Evolutionary conservation across 2,888 invertebrate genomes (phyloP), one percentile per base, ranked within the genome.

Genomic region (Sesamia inferens): DNA sequence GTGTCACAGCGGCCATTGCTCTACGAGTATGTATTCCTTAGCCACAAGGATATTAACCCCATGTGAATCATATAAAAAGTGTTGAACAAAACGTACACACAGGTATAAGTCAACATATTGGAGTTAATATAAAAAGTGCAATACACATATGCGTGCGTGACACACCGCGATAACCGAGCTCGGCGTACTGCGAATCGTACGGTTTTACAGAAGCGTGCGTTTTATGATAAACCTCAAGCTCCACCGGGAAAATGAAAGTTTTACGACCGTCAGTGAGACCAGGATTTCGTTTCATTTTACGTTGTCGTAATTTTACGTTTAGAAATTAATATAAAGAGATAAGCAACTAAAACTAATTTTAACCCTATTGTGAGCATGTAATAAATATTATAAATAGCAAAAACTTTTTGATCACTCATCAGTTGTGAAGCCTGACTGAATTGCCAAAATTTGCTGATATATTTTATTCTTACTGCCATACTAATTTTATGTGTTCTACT

Each of bases 191-290:
- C 62, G 24, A 75, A 67, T 51, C 31, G 24, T 54, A 64, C 22
- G 58, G 48, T 64, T 68, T 57, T 65, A 71, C 65, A 31, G 57
- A 78, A 69, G 39, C 71, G 61, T 58, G 68, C 44, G 71, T 68
- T 81, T 82, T 84, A 81, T 81, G 81, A 72, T 68, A 67, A 76
- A 68, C 68, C 64, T 63, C n/a, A 22, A 55, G 19, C 22, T 61
- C 0, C 65, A 39, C 57, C 42, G 69, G 59, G 48, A 71, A 76
- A 75, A 68, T 76, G 76, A 62, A 78, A 62, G 68, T 69, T 80
- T 83, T 76, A 85, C 68, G 69, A 71, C 11, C 71, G 69, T 84
- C 68, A 22, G 69, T 84, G 71, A 22, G 55, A 61, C 39, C 13
- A 19, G 64, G 59, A 72, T 82, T 59, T 55, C n/a, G 54, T 68